Percentiles rank a stretch among this genome's conserved stretches.
Conservation (phyloP, 1,140 invertebrate species). For the Drosophila cardini region DNA sequence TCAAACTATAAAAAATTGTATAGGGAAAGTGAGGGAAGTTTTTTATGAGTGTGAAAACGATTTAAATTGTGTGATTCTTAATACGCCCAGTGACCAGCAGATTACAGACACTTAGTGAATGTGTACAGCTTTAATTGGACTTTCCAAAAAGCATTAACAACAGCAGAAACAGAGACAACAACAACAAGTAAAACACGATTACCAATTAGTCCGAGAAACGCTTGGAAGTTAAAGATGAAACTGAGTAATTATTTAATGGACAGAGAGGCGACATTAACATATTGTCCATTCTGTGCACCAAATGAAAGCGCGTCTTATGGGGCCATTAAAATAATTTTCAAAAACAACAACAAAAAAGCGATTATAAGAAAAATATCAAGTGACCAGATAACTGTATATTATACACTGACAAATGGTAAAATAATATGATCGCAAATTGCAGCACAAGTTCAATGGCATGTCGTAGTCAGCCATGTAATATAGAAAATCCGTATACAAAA, state of each 20-base stretch:
- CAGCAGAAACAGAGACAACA: conserved; percentile 3
- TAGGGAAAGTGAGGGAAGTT: conserved; percentile 57
- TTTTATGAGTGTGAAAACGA: conserved; percentile 5
- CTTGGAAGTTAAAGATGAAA: conserved; percentile 35
- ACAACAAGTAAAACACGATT: conserved; percentile 46
- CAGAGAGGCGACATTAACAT: conserved; percentile 60
- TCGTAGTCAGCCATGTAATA: conserved; percentile 32
- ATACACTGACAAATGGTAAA: conserved; percentile 19
- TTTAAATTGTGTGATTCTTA: conserved; percentile 45
- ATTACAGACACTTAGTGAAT: conserved; percentile 16
- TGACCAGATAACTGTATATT: conserved; percentile 17
- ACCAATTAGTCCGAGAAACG: conserved; percentile 60
- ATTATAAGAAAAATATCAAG: conserved; percentile 18
- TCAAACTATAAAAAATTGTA: not conserved
- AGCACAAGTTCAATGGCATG: conserved; percentile 69
- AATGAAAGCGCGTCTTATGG: conserved; percentile 56
- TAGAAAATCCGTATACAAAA: conserved; percentile 15
- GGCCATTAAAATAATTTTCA: conserved; percentile 53
- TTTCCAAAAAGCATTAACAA: conserved; percentile 62
- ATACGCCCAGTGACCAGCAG: conserved; percentile 11
- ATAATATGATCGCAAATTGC: conserved; percentile 45
- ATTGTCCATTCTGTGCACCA: conserved; percentile 35
- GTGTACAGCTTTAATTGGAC: conserved; percentile 59
- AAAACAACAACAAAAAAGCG: conserved; percentile 46
- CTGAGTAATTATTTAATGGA: conserved; percentile 41